Conservation (phyloP, 2,888 invertebrate genomes). For the Spodoptera littoralis region DNA sequence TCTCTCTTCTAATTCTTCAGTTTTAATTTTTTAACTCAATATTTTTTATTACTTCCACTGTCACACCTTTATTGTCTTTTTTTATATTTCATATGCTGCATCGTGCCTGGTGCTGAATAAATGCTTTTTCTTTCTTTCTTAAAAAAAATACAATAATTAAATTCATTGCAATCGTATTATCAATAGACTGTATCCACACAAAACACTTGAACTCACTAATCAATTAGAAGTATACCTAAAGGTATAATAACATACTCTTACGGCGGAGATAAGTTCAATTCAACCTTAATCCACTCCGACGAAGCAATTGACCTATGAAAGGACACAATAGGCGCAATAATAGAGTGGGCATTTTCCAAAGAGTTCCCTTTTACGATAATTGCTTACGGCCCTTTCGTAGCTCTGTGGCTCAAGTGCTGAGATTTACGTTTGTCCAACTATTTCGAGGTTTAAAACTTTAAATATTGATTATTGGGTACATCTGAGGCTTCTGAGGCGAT, state of each 20-base stretch:
- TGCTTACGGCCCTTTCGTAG: constrained; percentile 62
- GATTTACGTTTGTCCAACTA: constrained; percentile 57
- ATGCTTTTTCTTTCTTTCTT: too few relatives aligned
- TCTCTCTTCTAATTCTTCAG: too few relatives aligned
- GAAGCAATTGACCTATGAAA: constrained; percentile 67
- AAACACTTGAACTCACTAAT: constrained; percentile 4
- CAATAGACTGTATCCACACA: not conserved
- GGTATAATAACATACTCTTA: constrained; percentile 39
- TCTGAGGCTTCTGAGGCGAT: not conserved
- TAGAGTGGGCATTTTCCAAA: constrained; percentile 67
- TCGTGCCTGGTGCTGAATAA: too few relatives aligned
- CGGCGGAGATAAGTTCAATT: constrained; percentile 50
- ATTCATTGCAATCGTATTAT: too few relatives aligned
- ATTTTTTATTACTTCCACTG: too few relatives aligned
- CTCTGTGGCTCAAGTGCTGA: constrained; percentile 43
- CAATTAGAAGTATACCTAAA: constrained; percentile 21
- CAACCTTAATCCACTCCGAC: constrained; percentile 53
- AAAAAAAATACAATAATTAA: too few relatives aligned
- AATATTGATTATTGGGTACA: constrained; percentile 24
- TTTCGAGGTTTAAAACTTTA: constrained; percentile 45
- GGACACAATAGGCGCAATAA: constrained; percentile 66
- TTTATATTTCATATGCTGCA: too few relatives aligned
- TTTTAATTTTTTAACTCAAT: too few relatives aligned
- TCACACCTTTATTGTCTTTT: too few relatives aligned
- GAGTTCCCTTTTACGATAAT: constrained; percentile 75